Evolutionary conservation across 2,888 invertebrate species (phyloP).

Genomic region (Phrixothrix hirtus): DNA sequence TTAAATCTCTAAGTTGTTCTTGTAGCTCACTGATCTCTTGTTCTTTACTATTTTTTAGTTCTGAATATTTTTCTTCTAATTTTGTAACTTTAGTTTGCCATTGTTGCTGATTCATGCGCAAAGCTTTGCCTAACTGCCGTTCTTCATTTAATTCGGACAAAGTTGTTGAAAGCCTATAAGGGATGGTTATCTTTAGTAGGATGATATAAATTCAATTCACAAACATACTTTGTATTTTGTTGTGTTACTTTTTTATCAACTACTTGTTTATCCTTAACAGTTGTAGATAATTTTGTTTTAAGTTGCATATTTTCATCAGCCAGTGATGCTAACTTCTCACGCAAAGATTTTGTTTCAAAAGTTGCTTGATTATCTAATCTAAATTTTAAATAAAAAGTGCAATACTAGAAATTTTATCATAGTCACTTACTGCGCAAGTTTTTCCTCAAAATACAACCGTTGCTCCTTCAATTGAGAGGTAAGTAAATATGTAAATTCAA

Average conservation of each 20-base stretch:
- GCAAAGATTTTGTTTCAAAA: slow-evolving; percentile 49
- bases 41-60: slow-evolving; percentile 57
- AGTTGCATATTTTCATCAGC: slow-evolving; percentile 58
- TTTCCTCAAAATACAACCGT: slow-evolving; percentile 87
- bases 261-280: slow-evolving; percentile 68
- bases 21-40: slow-evolving; percentile 79
- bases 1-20: slow-evolving; percentile 93
- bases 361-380: slow-evolving; percentile 50
- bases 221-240: slow-evolving; percentile 65
- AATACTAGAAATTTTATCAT: background rate
- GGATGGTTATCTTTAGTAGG: background rate
- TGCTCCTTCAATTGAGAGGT: slow-evolving; percentile 96
- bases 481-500: slow-evolving; percentile 94
- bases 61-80: slow-evolving; percentile 59
- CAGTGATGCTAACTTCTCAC: slow-evolving; percentile 57
- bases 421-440: slow-evolving; percentile 58
- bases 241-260: slow-evolving; percentile 73
- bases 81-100: slow-evolving; percentile 69
- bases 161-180: slow-evolving; percentile 65
- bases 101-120: slow-evolving; percentile 73
- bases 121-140: slow-evolving; percentile 77
- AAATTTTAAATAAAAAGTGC: slow-evolving; percentile 11
- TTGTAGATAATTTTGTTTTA: slow-evolving; percentile 57
- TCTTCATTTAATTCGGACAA: slow-evolving; percentile 80
- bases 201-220: slow-evolving; percentile 15